Base-by-base conservation (phyloP, 2,113 vertebrate species). In the Nothocercus nigrocapillus region DNA sequence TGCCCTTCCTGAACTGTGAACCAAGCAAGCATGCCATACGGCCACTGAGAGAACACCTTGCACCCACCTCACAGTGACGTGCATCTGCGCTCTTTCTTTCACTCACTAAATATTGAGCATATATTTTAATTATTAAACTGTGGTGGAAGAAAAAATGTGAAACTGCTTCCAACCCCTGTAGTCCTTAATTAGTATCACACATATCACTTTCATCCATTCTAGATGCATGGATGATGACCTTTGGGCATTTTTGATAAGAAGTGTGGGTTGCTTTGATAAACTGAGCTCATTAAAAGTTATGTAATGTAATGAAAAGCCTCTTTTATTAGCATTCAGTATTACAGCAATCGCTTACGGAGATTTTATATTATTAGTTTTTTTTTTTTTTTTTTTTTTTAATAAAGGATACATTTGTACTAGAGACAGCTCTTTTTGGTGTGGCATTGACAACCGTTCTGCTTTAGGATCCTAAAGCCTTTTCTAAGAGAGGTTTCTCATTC, bases 121-220 rank as follows among this genome's bases (percentile, higher is more conserved):
- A 6, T 40, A 51, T n/a, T 49, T 81, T 58, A 67, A 74, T 81
- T 67, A 13, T 21, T 66, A 74, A 82, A 44, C 5, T 75, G 16
- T 3, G 2, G 38, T 5, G 11, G 21, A 47, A 85, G 62, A 66
- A 51, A 59, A 56, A 30, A 56, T 17, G 38, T 6, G 22, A n/a
- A 2, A 24, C 9, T 2, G 0, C 1, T 44, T 92, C 77, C 2
- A 10, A 44, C 10, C 67, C 20, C 21, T n/a, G 9, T 8, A 32
- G 2, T 2, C 69, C 72, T 90, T 82, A 58, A 38, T 84, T 89
- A 90, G 64, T 90, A 7, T 77, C 9, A 22, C 47, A n/a, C 16
- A 22, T 18, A 66, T 14, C 25, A 22, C 54, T 58, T 58, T 82
- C 32, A 56, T 4, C 5, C 12, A 19, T 63, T 81, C 34, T 78